Evolutionary conservation across 2,113 vertebrate genomes (phyloP).

Genomic region (Hippocampus abdominalis): DNA sequence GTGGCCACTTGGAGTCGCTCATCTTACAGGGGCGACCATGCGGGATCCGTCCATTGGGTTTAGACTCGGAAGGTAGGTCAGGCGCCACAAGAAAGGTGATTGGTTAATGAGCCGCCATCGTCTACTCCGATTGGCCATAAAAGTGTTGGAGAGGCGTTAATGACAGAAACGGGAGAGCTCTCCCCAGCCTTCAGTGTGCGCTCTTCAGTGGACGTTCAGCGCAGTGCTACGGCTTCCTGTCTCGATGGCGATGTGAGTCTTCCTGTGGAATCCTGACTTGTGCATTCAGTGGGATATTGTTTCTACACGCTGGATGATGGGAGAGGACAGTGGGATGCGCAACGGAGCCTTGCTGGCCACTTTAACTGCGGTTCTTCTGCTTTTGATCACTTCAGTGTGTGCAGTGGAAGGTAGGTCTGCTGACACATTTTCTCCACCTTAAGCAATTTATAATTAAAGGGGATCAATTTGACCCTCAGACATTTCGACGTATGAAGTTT

Average conservation of each 20-base stretch:
- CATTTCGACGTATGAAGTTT: background rate
- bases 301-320: conserved; percentile 39
- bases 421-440: background rate
- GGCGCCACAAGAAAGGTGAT: conserved; percentile 58
- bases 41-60: conserved; percentile 38
- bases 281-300: conserved; percentile 42
- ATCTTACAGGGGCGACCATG: background rate
- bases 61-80: conserved; percentile 37
- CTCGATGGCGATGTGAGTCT: conserved; percentile 57
- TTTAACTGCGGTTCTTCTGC: conserved; percentile 51
- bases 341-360: conserved; percentile 37
- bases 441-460: background rate
- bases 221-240: background rate
- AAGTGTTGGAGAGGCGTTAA: conserved; percentile 36
- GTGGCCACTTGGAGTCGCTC: conserved; percentile 46
- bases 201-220: conserved; percentile 16
- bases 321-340: conserved; percentile 29
- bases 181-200: conserved; percentile 2
- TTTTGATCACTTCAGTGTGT: conserved; percentile 48
- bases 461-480: background rate
- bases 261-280: conserved; percentile 39
- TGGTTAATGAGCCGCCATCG: conserved; percentile 54
- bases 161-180: conserved; percentile 5
- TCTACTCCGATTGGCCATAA: conserved; percentile 57
- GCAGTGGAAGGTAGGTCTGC: conserved; percentile 68